Evolutionary conservation across 2,113 vertebrate genomes (phyloP).

Genomic region (Microcebus tavaratra): DNA sequence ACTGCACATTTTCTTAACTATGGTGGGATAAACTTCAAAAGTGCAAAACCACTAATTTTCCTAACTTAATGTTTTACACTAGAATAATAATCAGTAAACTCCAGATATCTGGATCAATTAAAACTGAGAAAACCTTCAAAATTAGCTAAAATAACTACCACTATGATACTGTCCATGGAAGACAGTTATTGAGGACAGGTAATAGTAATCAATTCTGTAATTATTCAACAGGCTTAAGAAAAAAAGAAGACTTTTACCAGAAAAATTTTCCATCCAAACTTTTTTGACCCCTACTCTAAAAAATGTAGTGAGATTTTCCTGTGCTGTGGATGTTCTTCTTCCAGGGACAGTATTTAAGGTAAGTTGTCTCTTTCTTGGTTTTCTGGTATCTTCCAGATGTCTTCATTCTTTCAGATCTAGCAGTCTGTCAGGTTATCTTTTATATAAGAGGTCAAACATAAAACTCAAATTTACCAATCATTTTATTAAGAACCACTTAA

Average conservation of each 20-base stretch:
- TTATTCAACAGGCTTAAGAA: neutral
- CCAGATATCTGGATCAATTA: neutral
- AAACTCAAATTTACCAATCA: neutral
- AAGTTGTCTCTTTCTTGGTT: neutral
- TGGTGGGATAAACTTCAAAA: neutral
- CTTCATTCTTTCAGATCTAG: neutral
- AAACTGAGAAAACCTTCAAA: neutral
- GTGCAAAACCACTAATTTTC: neutral
- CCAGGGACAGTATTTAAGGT: neutral
- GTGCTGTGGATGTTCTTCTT: neutral
- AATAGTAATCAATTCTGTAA: neutral
- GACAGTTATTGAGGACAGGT: neutral
- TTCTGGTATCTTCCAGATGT: neutral
- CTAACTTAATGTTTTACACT: neutral
- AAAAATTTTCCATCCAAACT: neutral
- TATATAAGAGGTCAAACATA: neutral
- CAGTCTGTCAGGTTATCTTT: neutral
- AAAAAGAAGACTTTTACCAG: neutral
- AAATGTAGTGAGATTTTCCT: neutral
- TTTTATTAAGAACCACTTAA: neutral
- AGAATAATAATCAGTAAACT: neutral
- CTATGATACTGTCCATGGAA: neutral
- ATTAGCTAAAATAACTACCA: neutral
- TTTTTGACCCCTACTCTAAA: neutral
- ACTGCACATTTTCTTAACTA: neutral